A percentile compares a stretch with the other conserved stretches of the same genome.
Conservation (phyloP, 2,888 invertebrate genomes). For the Eupithecia pulchellata region DNA sequence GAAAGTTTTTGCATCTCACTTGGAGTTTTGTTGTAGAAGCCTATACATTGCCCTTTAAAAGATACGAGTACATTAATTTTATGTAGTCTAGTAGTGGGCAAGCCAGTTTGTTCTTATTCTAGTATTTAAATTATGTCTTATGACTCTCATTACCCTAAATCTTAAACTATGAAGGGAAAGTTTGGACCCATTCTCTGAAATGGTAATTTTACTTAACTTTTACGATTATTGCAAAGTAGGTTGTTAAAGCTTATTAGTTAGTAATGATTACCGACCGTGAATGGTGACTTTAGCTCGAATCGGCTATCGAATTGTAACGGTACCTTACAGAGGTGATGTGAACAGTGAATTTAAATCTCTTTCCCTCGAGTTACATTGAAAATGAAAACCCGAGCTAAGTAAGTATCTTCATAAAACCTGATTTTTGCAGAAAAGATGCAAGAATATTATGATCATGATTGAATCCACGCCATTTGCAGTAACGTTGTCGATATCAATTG, state of each 20-base stretch:
- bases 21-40: no score
- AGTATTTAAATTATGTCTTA: no score
- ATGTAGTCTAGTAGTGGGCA: no score
- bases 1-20: no score
- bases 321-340: neutral
- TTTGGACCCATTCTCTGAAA: slow-evolving; percentile 46
- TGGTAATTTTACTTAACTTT: slow-evolving; percentile 50
- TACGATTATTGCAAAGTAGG: slow-evolving; percentile 51
- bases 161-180: slow-evolving; percentile 53
- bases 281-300: neutral
- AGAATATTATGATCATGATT: no score
- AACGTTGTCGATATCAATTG: neutral
- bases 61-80: no score
- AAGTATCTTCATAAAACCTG: neutral
- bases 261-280: slow-evolving; percentile 28
- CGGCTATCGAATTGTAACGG: neutral
- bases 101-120: no score
- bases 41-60: no score
- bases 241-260: slow-evolving; percentile 40
- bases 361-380: slow-evolving; percentile 26
- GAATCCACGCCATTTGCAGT: neutral
- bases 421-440: neutral
- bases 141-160: slow-evolving; percentile 53
- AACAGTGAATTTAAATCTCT: neutral
- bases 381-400: neutral